Percentiles rank a stretch among this genome's conserved stretches.
Evolutionary conservation across 2,113 vertebrate genomes (phyloP).

Genomic region (Oenanthe oenanthe): DNA sequence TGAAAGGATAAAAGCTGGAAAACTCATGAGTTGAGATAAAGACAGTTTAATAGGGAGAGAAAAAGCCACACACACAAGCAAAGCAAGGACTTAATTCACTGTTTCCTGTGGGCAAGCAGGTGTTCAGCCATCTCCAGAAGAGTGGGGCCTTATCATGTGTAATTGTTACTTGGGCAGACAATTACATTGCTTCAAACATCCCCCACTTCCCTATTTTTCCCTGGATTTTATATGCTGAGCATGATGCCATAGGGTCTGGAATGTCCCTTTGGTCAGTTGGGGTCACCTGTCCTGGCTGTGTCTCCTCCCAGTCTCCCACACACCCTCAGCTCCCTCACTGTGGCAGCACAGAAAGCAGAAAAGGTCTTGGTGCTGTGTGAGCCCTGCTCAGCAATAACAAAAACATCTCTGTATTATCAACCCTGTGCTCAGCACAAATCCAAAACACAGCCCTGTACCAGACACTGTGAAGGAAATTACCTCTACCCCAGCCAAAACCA

Average conservation of each 20-base stretch:
- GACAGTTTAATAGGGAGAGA: neutral
- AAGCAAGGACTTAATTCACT: neutral
- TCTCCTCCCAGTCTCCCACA: neutral
- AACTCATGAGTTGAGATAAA: neutral
- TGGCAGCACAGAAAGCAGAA: neutral
- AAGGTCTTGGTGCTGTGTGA: neutral
- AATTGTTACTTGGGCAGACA: neutral
- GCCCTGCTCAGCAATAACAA: neutral
- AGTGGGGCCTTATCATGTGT: accelerated
- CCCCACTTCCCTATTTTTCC: neutral
- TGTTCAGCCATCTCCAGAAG: neutral
- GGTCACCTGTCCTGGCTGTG: too few species aligned
- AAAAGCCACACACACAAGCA: neutral
- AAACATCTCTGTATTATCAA: neutral
- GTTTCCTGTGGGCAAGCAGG: neutral
- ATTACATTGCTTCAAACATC: neutral
- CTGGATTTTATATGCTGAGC: neutral
- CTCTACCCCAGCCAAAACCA: neutral
- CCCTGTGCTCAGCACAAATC: neutral
- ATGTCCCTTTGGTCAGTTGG: too few species aligned
- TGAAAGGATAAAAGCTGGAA: neutral
- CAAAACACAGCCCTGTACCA: neutral
- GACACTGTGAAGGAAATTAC: neutral
- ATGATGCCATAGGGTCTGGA: neutral
- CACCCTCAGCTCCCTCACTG: accelerated